Percentiles rank a stretch among this genome's conserved stretches.
Conservation (phyloP, 92 coral and sea anemone species). For the Paragorgia papillata region DNA sequence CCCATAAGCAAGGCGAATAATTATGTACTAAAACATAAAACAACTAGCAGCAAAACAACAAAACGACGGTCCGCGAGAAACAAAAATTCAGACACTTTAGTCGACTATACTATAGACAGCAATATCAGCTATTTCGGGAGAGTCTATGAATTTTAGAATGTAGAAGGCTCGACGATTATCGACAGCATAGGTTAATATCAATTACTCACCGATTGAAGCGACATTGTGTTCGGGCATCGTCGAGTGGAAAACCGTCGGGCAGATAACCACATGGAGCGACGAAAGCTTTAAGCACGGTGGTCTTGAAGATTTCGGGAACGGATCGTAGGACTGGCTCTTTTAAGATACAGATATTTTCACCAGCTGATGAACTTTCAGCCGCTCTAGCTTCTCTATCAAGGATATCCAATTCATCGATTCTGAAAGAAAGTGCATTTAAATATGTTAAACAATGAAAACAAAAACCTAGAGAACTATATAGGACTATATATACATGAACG, state of each 20-base stretch:
- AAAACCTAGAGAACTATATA: not conserved
- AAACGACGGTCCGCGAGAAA: not conserved
- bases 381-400: conserved; percentile 40
- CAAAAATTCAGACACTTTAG: no score
- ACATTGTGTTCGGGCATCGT: not conserved
- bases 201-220: conserved; percentile 17
- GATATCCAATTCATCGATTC: conserved; percentile 61
- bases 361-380: conserved; percentile 12
- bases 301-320: conserved; percentile 42
- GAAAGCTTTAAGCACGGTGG: conserved; percentile 39
- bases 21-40: not conserved
- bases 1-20: not conserved
- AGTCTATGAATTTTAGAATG: no score
- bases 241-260: conserved; percentile 15
- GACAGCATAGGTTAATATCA: not conserved
- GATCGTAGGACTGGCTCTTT: conserved; percentile 50
- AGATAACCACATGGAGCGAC: conserved; percentile 53
- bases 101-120: no score
- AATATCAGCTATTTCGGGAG: no score
- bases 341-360: conserved; percentile 53
- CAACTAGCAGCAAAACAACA: not conserved
- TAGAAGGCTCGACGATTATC: no score
- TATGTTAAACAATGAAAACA: not conserved
- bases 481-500: no score
- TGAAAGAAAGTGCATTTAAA: conserved; percentile 9